A percentile compares a stretch with the other conserved stretches of the same genome.
Conservation (phyloP, 1,140 invertebrate species). For the Drosophila pachea region DNA sequence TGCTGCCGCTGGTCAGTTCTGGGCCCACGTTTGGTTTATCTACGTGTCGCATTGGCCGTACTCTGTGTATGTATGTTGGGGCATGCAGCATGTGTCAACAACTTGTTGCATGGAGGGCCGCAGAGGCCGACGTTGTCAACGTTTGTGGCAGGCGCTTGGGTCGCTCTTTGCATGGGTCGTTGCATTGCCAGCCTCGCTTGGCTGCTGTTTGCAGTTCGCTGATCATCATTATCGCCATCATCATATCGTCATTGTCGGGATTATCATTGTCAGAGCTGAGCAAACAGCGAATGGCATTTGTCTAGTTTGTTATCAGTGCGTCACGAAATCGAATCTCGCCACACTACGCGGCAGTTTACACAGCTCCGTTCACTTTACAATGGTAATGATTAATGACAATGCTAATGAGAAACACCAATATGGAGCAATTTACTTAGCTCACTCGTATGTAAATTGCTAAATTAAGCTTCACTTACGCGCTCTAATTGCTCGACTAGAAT, state of each 20-base stretch:
- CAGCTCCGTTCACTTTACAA: background rate
- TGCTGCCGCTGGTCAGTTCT: conserved; percentile 26
- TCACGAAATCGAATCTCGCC: conserved; percentile 50
- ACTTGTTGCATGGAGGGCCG: conserved; percentile 52
- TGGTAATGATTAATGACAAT: conserved; percentile 22
- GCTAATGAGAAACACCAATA: conserved; percentile 3
- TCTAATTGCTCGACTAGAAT: background rate
- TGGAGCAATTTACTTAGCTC: conserved; percentile 18
- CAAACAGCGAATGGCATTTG: conserved; percentile 5
- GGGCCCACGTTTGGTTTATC: conserved; percentile 11
- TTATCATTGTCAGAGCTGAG: conserved; percentile 17
- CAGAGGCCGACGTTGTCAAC: conserved; percentile 32
- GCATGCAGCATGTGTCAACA: conserved; percentile 51
- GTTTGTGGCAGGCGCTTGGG: conserved; percentile 2
- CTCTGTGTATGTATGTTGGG: too few relatives aligned
- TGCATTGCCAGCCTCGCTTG: conserved; percentile 43
- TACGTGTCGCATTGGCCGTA: conserved; percentile 29
- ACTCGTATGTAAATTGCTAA: conserved; percentile 44
- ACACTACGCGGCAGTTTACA: conserved; percentile 44
- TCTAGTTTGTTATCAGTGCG: conserved; percentile 50
- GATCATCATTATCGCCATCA: conserved; percentile 20
- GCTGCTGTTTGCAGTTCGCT: conserved; percentile 36
- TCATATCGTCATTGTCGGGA: conserved; percentile 14
- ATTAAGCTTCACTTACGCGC: conserved; percentile 2
- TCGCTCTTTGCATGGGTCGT: conserved; percentile 34